Conservation (phyloP, 2,888 invertebrate genomes). For the Pilophorus perplexus region DNA sequence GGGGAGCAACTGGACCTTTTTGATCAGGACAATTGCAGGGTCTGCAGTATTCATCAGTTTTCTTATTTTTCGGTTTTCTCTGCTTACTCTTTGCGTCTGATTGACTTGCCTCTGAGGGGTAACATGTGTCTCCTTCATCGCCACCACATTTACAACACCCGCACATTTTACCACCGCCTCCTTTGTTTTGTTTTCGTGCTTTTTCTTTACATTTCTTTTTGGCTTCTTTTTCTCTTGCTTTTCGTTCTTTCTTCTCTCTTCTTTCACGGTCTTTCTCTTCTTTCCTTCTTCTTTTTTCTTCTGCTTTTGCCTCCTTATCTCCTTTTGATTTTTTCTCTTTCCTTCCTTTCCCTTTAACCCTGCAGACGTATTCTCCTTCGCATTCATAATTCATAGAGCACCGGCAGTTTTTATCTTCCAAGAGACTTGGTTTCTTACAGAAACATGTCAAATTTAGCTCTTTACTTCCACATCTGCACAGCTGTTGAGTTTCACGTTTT, state of each 20-base stretch:
- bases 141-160: background rate
- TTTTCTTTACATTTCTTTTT: background rate
- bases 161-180: background rate
- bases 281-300: background rate
- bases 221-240: background rate
- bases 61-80: background rate
- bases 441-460: background rate
- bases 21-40: no score
- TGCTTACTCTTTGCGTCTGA: background rate
- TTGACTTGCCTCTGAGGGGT: no score
- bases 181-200: background rate
- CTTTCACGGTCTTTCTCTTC: background rate
- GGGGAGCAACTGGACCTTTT: no score
- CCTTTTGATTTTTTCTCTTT: background rate
- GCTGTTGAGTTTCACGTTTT: no score
- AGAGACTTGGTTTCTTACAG: constrained; percentile 1
- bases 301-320: background rate
- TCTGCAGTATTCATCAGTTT: no score
- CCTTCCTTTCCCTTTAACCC: background rate
- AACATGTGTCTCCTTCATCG: background rate
- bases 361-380: no score
- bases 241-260: background rate
- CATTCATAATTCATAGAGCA: no score
- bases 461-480: background rate
- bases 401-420: no score